Conservation (phyloP, 2,888 invertebrate species). For the Oegoconia quadripuncta region DNA sequence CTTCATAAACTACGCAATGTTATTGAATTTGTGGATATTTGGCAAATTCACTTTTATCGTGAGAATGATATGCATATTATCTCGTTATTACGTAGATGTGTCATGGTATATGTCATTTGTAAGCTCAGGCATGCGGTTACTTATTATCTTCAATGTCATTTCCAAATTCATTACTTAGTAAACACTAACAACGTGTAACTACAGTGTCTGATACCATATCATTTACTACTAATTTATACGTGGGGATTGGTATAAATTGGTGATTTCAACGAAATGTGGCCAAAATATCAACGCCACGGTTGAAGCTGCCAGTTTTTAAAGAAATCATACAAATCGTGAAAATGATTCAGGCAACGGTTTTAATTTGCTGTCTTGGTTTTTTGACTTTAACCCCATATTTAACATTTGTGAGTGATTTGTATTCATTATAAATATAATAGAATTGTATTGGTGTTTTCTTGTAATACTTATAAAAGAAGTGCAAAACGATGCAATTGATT, state of each 20-base stretch:
- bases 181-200: conserved; percentile 17
- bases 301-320: background rate
- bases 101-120: too few relatives aligned
- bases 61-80: too few relatives aligned
- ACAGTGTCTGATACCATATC: conserved; percentile 9
- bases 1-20: background rate
- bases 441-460: too few relatives aligned
- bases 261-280: conserved; percentile 8
- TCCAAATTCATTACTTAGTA: conserved; percentile 18
- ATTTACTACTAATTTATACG: conserved; percentile 12
- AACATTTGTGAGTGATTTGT: conserved; percentile 32
- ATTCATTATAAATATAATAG: background rate
- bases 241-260: conserved; percentile 17
- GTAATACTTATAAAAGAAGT: too few relatives aligned
- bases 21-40: too few relatives aligned
- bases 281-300: conserved; percentile 6
- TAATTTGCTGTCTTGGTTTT: conserved; percentile 32
- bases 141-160: conserved; percentile 21
- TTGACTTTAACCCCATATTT: conserved; percentile 34
- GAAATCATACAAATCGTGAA: conserved; percentile 21
- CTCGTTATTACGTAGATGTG: too few relatives aligned
- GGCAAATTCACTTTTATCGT: too few relatives aligned
- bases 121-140: too few relatives aligned
- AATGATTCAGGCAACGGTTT: conserved; percentile 36
- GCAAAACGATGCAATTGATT: too few relatives aligned